Base-by-base conservation (phyloP, 1,140 invertebrate species). In the Drosophila erecta region DNA sequence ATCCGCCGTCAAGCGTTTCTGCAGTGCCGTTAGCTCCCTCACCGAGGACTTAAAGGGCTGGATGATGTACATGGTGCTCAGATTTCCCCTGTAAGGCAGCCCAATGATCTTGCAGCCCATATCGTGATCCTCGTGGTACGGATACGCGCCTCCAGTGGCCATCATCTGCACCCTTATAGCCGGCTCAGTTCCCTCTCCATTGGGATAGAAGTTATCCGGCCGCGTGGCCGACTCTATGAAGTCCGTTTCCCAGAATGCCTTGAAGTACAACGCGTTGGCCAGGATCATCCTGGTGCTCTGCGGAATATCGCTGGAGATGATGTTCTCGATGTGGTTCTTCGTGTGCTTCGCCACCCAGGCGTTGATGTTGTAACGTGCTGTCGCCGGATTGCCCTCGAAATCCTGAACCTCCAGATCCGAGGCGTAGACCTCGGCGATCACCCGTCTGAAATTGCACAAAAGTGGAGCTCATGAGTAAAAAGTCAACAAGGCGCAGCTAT, bases 201-300 rank as follows among this genome's bases (percentile, higher is more conserved):
- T 81, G 1, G 92, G 87, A 83, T 92, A 94, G 64, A 94, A 94
- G 49, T 93, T 91, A 44, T 92, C 93, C 33, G 50, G 44, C 92
- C 89, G 91, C 60, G 91, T 93, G 0, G 96, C 74, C 3, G 90
- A 86, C 0, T 86, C 75, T 7, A 94, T 92, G 76, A 97, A 97
- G 46, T 95, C 94, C n/a, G 93, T 93, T 37, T 96, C 93, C 96
- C 96, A 97, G 50, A 94, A 93, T 12, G 95, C 96, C 77, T 95
- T 96, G 58, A 97, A 97, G 67, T 97, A 97, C 5, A 97, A 90
- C 0, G 96, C 95, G 74, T 96, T 96, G 8, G 95, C 94, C n/a
- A 97, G 87, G 15, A 96, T 94, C 12, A 96, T 90, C 22, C 92
- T 93, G 0, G 96, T 97, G 0, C 74, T 56, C 0, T 93, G 70